A percentile compares a stretch with the other conserved stretches of the same genome.
Conservation (phyloP, 2,888 invertebrate genomes). For the Adelphocoris suturalis region DNA sequence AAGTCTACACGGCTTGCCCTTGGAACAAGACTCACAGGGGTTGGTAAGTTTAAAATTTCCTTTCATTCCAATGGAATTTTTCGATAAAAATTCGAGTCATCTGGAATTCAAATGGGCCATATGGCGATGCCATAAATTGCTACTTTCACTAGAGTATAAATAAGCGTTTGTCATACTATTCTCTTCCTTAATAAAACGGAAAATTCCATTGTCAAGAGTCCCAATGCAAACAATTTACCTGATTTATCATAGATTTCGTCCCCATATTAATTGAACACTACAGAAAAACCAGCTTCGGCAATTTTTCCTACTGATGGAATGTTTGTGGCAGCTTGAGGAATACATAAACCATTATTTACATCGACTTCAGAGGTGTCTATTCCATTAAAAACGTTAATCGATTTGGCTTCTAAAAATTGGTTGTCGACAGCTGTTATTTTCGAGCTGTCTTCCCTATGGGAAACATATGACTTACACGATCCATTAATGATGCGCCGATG, state of each 20-base stretch:
- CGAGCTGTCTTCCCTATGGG: too few relatives aligned
- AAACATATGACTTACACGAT: too few relatives aligned
- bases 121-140: slow-evolving; percentile 67
- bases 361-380: too few relatives aligned
- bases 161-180: neutral
- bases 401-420: too few relatives aligned
- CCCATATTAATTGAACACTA: neutral
- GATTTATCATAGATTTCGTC: neutral
- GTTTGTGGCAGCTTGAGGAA: neutral
- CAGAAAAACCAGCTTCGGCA: neutral
- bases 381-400: too few relatives aligned
- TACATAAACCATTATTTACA: neutral
- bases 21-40: slow-evolving; percentile 4
- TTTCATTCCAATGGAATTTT: slow-evolving; percentile 28
- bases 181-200: neutral
- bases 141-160: neutral
- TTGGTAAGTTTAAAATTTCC: neutral
- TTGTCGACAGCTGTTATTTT: too few relatives aligned
- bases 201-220: neutral
- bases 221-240: neutral
- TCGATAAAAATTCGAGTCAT: neutral
- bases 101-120: neutral
- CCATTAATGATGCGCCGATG: too few relatives aligned
- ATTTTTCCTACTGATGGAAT: slow-evolving; percentile 13
- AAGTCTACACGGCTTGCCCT: neutral